These are phyloP conservation scores for western clawed frog (Xenopus tropicalis) DNA, from an alignment of 2,113 vertebrate species.

Conservation along the genomic window UCB_Xtro_10.0 CM004446.2:110160001-110160500, in stretches of 20 bases:
- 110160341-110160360: constrained; percentile 44
- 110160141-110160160: neutral
- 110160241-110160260: constrained; percentile 40
- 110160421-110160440: constrained; percentile 47
- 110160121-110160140: no score
- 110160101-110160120: no score
- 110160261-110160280: constrained; percentile 44
- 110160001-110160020: no score
- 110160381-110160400: constrained; percentile 44
- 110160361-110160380: constrained; percentile 46
- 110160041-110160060: no score
- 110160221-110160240: constrained; percentile 31
- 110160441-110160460: constrained; percentile 36
- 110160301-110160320: constrained; percentile 44
- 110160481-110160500: constrained; percentile 26
- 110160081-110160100: no score
- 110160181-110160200: neutral
- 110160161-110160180: neutral
- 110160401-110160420: constrained; percentile 45
- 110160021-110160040: no score
- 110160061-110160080: no score
- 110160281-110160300: constrained; percentile 41
- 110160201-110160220: constrained; percentile 35
- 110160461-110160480: constrained; percentile 25
- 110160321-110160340: constrained; percentile 41